Conservation (phyloP, 2,888 invertebrate genomes). For the Ophraella communa region DNA sequence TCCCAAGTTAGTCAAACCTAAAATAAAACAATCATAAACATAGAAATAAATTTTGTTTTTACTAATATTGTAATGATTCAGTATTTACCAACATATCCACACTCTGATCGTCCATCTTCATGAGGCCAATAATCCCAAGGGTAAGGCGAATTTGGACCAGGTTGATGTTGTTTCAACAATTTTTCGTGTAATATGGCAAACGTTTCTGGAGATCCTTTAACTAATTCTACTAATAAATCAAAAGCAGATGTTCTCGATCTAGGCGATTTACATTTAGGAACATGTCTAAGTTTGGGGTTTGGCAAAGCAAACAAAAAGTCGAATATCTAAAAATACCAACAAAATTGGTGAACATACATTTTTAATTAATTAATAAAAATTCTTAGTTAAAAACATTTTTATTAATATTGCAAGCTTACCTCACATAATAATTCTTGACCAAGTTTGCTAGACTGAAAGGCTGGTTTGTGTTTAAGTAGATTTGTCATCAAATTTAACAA, state of each 20-base stretch:
- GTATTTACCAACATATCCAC: conserved; percentile 76
- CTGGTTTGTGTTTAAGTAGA: conserved; percentile 85
- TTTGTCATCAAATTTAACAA: conserved; percentile 86
- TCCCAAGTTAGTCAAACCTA: conserved; percentile 89
- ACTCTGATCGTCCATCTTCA: conserved; percentile 92
- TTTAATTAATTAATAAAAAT: no score
- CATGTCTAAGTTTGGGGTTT: conserved; percentile 80
- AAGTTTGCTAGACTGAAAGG: conserved; percentile 81
- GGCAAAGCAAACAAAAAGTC: conserved; percentile 90
- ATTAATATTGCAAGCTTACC: conserved; percentile 53
- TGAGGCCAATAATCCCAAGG: conserved; percentile 99
- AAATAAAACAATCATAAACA: neutral
- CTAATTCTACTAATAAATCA: conserved; percentile 87
- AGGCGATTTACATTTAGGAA: conserved; percentile 93
- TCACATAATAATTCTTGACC: conserved; percentile 74
- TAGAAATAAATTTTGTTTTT: neutral
- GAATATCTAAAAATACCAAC: conserved; percentile 61
- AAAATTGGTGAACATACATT: no score
- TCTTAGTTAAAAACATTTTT: no score
- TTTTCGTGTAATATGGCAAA: conserved; percentile 84
- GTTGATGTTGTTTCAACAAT: conserved; percentile 85
- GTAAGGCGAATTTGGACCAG: conserved; percentile 82
- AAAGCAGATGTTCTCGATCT: conserved; percentile 89
- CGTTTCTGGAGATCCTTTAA: conserved; percentile 84
- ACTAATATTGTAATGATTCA: neutral